Conservation (phyloP, 2,113 vertebrate species). For the Seriola quinqueradiata region DNA sequence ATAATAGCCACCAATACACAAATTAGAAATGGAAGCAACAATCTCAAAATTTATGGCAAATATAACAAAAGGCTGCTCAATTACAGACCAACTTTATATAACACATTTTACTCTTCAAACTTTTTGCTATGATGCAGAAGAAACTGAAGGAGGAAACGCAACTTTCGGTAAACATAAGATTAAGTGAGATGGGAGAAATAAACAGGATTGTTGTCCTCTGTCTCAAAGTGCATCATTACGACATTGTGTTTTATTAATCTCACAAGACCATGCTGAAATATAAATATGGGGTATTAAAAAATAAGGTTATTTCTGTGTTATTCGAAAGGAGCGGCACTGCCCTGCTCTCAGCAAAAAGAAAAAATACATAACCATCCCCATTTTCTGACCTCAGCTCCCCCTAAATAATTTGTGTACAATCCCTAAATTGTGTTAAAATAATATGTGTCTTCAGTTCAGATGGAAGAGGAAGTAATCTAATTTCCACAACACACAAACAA, state of each 20-base stretch:
- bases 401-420: background rate
- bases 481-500: conserved; percentile 48
- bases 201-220: too few species aligned
- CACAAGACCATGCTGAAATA: background rate
- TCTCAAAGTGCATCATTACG: too few species aligned
- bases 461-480: conserved; percentile 45
- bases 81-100: background rate
- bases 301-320: background rate
- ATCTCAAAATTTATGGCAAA: too few species aligned
- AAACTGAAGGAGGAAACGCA: too few species aligned
- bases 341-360: background rate
- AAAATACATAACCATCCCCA: background rate
- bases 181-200: too few species aligned
- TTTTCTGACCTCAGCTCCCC: background rate
- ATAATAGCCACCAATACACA: too few species aligned
- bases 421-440: conserved; percentile 30
- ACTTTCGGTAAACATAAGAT: too few species aligned
- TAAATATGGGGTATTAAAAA: background rate
- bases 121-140: too few species aligned
- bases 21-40: too few species aligned
- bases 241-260: background rate
- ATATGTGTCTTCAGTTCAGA: conserved; percentile 26
- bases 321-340: background rate
- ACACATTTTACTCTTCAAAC: too few species aligned
- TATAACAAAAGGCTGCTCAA: too few species aligned